phyloP scores from a whole-genome alignment of 2,888 invertebrate species.

The Hypomecis atomaria region DNA sequence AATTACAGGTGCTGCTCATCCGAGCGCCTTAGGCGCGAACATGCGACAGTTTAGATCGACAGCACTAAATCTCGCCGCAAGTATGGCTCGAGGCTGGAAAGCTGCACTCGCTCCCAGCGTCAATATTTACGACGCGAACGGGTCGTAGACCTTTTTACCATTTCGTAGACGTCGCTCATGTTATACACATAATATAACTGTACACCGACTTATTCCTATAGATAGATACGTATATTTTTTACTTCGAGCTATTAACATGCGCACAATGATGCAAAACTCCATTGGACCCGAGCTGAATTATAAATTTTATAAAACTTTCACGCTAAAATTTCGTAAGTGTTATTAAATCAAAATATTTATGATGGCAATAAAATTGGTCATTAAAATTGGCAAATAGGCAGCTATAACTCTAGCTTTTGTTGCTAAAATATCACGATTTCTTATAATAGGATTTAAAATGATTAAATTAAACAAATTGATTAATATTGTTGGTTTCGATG shows the following conservation, averaged over 20 bases:
- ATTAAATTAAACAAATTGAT: conserved; percentile 25
- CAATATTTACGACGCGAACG: conserved; percentile 51
- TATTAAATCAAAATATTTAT: conserved; percentile 30
- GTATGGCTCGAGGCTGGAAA: conserved; percentile 62
- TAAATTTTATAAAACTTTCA: conserved; percentile 48
- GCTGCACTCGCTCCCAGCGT: conserved; percentile 56
- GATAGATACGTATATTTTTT: conserved; percentile 43
- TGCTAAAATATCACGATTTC: conserved; percentile 21
- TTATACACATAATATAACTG: conserved; percentile 56
- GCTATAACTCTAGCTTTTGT: conserved; percentile 25
- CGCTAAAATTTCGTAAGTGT: conserved; percentile 35
- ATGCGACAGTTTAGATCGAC: conserved; percentile 59
- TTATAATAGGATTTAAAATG: conserved; percentile 24
- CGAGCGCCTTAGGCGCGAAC: conserved; percentile 52
- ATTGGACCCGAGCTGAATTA: conserved; percentile 39
- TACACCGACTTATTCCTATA: conserved; percentile 51
- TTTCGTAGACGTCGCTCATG: conserved; percentile 53
- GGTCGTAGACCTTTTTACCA: conserved; percentile 65
- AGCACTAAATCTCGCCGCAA: conserved; percentile 56
- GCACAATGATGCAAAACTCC: conserved; percentile 44
- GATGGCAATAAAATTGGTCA: conserved; percentile 26
- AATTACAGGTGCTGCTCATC: conserved; percentile 73
- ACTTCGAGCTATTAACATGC: conserved; percentile 54
- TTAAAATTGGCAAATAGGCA: conserved; percentile 34
- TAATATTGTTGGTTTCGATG: conserved; percentile 21